Percentiles rank a stretch among this genome's conserved stretches.
phyloP scores from a whole-genome alignment of 2,113 vertebrate species.

The Thalassoma bifasciatum region DNA sequence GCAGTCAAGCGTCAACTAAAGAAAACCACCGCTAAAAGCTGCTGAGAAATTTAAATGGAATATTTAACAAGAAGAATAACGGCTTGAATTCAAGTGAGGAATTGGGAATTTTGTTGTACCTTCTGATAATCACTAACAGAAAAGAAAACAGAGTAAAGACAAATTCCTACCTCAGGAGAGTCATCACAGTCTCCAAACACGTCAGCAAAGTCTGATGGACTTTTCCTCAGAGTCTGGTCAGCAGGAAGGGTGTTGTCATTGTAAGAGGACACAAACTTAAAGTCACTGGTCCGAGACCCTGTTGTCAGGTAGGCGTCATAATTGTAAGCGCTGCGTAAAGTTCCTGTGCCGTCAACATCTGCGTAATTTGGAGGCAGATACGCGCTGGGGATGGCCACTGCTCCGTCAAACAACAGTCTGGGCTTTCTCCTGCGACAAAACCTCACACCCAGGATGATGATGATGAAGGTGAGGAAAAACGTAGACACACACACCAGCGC shows the following conservation, averaged over 20 bases:
- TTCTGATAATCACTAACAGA: too few species aligned
- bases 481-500: slow-evolving; percentile 68
- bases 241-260: slow-evolving; percentile 66
- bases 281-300: slow-evolving; percentile 66
- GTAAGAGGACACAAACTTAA: slow-evolving; percentile 67
- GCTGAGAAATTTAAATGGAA: too few species aligned
- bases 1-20: too few species aligned
- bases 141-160: too few species aligned
- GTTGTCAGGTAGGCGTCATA: slow-evolving; percentile 72
- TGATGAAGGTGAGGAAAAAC: slow-evolving; percentile 73
- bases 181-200: background rate
- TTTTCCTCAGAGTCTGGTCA: slow-evolving; percentile 62
- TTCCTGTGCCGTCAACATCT: slow-evolving; percentile 71
- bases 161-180: slow-evolving; percentile 33
- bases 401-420: slow-evolving; percentile 70
- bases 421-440: slow-evolving; percentile 69
- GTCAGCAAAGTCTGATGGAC: slow-evolving; percentile 49
- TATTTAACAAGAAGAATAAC: too few species aligned
- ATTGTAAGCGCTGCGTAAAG: slow-evolving; percentile 72
- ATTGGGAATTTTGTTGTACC: too few species aligned
- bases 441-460: slow-evolving; percentile 60
- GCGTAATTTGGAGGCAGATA: slow-evolving; percentile 74
- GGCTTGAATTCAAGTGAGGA: too few species aligned
- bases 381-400: slow-evolving; percentile 69
- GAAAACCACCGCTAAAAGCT: too few species aligned